These are phyloP conservation scores for Darevskia mixta DNA, from an alignment of 2,797 vertebrate species.

Conservation along the genomic window DNA sequence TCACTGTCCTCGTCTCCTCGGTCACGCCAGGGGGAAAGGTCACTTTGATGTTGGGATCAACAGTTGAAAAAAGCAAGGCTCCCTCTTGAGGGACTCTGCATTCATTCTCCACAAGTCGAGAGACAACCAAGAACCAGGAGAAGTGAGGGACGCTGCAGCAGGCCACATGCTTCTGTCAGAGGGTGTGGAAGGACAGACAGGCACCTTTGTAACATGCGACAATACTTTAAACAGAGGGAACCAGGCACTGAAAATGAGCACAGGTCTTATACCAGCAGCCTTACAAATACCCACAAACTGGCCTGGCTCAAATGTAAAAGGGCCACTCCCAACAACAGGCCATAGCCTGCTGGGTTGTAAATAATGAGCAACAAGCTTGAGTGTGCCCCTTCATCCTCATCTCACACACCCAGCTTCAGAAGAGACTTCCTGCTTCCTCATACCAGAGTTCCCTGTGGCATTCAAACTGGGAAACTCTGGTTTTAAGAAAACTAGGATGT, in stretches of 20 bases:
- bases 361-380: too few relatives aligned
- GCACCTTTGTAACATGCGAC: not conserved
- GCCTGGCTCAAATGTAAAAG: not conserved
- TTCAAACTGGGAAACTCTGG: not conserved
- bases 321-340: not conserved
- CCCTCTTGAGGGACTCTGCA: slow-evolving; percentile 87
- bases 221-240: not conserved
- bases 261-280: not conserved
- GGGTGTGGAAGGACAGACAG: slow-evolving; percentile 14
- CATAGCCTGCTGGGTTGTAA: not conserved
- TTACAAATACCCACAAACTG: not conserved
- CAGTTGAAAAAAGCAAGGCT: slow-evolving; percentile 86
- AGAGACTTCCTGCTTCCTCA: not conserved
- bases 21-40: slow-evolving; percentile 90
- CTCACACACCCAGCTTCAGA: not conserved
- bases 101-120: slow-evolving; percentile 85
- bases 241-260: not conserved
- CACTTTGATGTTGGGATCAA: slow-evolving; percentile 89
- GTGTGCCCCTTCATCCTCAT: not conserved
- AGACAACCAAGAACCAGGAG: slow-evolving; percentile 95
- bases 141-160: slow-evolving; percentile 90
- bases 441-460: not conserved
- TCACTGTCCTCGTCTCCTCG: slow-evolving; percentile 81
- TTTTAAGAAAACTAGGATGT: not conserved
- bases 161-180: slow-evolving; percentile 80